phyloP scores from a whole-genome alignment of 2,797 vertebrate genomes.

The Poecilia picta region DNA sequence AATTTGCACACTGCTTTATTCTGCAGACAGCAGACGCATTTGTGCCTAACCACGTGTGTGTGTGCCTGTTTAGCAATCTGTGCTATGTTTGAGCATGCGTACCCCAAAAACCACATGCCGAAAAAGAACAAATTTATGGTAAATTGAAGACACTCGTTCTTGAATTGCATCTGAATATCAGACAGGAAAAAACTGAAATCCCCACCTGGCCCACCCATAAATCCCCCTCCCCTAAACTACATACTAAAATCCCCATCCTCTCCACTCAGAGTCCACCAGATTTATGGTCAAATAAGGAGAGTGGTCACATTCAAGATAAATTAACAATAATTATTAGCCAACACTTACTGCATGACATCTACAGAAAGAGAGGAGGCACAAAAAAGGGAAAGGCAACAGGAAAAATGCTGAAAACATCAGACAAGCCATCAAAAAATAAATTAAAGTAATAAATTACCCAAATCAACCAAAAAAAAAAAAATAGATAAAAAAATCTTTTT shows the following conservation, averaged over 20 bases:
- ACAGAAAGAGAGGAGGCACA: conserved; percentile 90
- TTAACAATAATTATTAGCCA: conserved; percentile 65
- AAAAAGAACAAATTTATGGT: conserved; percentile 60
- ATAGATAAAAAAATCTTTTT: conserved; percentile 61
- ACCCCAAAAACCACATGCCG: conserved; percentile 54
- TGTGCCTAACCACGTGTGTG: conserved; percentile 46
- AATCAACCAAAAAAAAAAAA: conserved; percentile 71
- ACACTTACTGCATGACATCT: conserved; percentile 81
- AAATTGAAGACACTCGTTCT: conserved; percentile 70
- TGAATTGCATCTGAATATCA: conserved; percentile 83
- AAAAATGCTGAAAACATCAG: conserved; percentile 85
- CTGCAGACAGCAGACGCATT: conserved; percentile 38
- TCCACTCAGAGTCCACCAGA: conserved; percentile 56
- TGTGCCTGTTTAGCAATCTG: conserved; percentile 56
- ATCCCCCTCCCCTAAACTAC: conserved; percentile 43
- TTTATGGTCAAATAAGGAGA: conserved; percentile 72
- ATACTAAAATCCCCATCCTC: conserved; percentile 45
- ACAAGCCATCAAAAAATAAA: conserved; percentile 67
- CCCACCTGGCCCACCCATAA: conserved; percentile 42
- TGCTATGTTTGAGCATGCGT: conserved; percentile 69
- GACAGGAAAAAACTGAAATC: conserved; percentile 74
- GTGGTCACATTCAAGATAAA: conserved; percentile 85
- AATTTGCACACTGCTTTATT: conserved; percentile 52
- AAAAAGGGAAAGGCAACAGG: conserved; percentile 91
- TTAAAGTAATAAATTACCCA: conserved; percentile 74